Evolutionary conservation across 92 coral and sea anemone genomes (phyloP).

Genomic region (Palythoa grandis): DNA sequence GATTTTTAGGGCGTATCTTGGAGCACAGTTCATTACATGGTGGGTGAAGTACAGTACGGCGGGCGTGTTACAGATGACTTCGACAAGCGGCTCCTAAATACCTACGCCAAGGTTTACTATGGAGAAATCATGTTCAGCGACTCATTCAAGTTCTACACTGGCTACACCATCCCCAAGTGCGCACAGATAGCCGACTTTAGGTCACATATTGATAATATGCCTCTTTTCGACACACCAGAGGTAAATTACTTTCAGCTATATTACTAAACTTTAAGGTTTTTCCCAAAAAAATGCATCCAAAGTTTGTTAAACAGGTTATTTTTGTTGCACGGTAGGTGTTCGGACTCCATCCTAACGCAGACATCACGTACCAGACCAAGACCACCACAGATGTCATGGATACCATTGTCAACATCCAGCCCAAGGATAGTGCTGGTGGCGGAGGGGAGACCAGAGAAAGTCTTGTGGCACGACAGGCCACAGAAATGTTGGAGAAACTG

Average conservation of each 20-base stretch:
- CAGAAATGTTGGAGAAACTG: conserved; percentile 96
- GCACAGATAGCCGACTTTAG: conserved; percentile 87
- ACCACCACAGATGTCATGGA: conserved; percentile 96
- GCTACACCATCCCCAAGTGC: conserved; percentile 89
- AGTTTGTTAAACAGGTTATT: too few species aligned
- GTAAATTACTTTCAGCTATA: conserved; percentile 39
- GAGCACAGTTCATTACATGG: conserved; percentile 97
- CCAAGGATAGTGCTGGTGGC: conserved; percentile 97
- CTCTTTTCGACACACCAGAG: conserved; percentile 95
- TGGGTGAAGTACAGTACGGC: conserved; percentile 98
- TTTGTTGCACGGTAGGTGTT: conserved; percentile 68
- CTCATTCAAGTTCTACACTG: conserved; percentile 95
- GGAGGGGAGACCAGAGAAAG: conserved; percentile 99
- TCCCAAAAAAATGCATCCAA: too few species aligned
- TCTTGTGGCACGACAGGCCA: conserved; percentile 88
- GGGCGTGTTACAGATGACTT: conserved; percentile 99
- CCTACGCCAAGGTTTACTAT: conserved; percentile 94
- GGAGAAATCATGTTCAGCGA: conserved; percentile 90
- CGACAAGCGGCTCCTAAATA: conserved; percentile 94
- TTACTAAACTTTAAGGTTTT: too few species aligned
- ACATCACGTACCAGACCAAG: conserved; percentile 98
- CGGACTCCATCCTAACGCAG: conserved; percentile 97
- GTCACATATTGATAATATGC: conserved; percentile 90
- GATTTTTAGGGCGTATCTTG: conserved; percentile 89
- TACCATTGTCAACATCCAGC: conserved; percentile 96